Conservation (phyloP, 92 coral and sea anemone genomes). For the Zoanthus sociatus region DNA sequence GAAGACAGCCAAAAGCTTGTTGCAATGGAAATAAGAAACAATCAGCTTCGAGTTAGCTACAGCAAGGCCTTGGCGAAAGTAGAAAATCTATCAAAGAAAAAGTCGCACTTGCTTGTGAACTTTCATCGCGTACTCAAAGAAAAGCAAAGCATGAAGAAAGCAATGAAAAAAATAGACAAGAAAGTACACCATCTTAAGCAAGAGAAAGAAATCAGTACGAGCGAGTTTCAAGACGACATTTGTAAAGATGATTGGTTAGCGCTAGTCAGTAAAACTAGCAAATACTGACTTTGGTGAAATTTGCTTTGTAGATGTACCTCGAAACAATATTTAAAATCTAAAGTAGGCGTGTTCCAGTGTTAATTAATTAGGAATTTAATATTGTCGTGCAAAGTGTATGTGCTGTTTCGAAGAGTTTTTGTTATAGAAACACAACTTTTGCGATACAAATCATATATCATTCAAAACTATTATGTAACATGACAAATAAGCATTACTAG, state of each 20-base stretch:
- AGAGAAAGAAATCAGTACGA: background rate
- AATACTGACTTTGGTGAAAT: slow-evolving; percentile 13
- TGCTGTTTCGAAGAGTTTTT: no score
- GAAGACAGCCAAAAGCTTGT: background rate
- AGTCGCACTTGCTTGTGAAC: slow-evolving; percentile 41
- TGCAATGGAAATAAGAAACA: slow-evolving; percentile 33
- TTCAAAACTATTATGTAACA: no score
- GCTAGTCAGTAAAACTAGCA: background rate
- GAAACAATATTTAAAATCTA: no score
- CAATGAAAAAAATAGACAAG: background rate
- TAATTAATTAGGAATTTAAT: no score
- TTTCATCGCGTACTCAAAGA: slow-evolving; percentile 40
- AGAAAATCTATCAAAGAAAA: slow-evolving; percentile 24
- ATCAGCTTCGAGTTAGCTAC: slow-evolving; percentile 36
- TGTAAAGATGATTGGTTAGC: background rate
- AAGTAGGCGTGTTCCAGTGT: no score
- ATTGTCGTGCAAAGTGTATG: no score
- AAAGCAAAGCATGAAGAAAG: slow-evolving; percentile 21
- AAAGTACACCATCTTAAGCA: background rate
- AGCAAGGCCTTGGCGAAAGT: slow-evolving; percentile 31
- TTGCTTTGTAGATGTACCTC: background rate
- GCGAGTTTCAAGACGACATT: background rate
- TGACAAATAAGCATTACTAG: no score
- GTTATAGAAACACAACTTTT: no score
- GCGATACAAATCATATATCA: no score